Evolutionary conservation across 2,797 vertebrate species (phyloP), one percentile per base, ranked within the genome.

Genomic region (Tadarida brasiliensis): DNA sequence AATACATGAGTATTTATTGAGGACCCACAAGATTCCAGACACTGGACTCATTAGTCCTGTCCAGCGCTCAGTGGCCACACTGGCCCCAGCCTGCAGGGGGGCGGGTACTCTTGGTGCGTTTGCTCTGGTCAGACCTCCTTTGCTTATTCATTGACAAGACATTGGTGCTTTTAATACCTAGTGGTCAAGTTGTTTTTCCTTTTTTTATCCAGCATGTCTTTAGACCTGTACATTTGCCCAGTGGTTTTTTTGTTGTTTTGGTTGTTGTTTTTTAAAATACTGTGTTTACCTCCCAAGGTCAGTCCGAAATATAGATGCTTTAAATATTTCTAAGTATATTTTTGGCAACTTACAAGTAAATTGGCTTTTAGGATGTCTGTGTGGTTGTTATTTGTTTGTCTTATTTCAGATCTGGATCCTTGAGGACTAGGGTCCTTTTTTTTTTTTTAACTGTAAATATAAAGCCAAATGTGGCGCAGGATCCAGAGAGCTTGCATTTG

Each of bases 241-340:
- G 33, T 61, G 10, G 10, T 54, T 39, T 24, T 8, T 51, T 67
- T 22, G 54, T 70, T 63, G 7, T 49, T 74, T 73, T 49, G 44
- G 28, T 28, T 15, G 51, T 73, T 44, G 17, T 39, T 44, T 84
- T 68, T 74, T 92, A 44, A 1, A 84, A 59, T 83, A 39, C 59
- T 81, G 49, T 59, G 14, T 95, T n/a, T 86, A 67, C 24, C 20
- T 70, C 73, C 7, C 56, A 81, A 89, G 10, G 11, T 74, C 35
- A 44, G 28, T 56, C 51, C 49, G 56, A 94, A 82, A 90, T 87
- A 68, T 24, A 87, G 47, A 67, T 71, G 59, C 61, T 70, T 70
- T 83, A 86, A 88, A 68, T 96, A 92, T 85, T 95, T 93, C 54
- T 87, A 71, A 93, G 22, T 67, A 24, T 73, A 61, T 84, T 73